A percentile compares a stretch with the other conserved stretches of the same genome.
Conservation (phyloP, 2,113 vertebrate species). For the Eulemur rufifrons region DNA sequence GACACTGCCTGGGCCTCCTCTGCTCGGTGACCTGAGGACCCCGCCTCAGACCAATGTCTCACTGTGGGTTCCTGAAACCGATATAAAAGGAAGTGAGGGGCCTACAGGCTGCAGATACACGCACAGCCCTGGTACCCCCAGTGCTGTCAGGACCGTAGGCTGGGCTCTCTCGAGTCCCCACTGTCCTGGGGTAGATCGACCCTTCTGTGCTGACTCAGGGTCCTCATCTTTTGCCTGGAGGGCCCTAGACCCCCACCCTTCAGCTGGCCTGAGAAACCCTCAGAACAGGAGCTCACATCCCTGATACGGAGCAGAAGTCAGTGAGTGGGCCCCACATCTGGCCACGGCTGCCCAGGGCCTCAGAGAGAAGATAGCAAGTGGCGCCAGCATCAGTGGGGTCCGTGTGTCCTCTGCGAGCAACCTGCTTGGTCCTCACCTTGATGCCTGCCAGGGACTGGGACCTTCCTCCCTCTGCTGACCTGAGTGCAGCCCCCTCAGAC, state of each 20-base stretch:
- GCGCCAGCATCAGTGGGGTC: neutral
- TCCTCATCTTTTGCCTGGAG: neutral
- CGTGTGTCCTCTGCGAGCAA: neutral
- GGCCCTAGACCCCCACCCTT: neutral
- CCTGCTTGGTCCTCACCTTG: neutral
- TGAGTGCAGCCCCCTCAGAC: neutral
- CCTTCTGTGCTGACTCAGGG: neutral
- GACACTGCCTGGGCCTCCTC: no score
- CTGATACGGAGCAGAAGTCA: neutral
- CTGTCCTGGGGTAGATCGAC: no score
- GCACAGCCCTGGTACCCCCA: no score
- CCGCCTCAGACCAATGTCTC: no score
- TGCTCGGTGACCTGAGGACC: no score
- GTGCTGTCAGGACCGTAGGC: no score
- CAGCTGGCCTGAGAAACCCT: neutral
- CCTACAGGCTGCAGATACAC: no score
- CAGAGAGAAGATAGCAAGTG: neutral
- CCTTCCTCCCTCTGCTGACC: neutral
- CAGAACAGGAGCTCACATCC: neutral
- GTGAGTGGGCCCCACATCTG: no score
- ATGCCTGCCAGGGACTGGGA: neutral
- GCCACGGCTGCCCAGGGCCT: neutral
- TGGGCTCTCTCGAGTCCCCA: no score
- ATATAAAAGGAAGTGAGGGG: no score
- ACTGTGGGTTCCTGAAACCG: no score